phyloP scores from a whole-genome alignment of 2,113 vertebrate genomes.

The Nematolebias whitei region DNA sequence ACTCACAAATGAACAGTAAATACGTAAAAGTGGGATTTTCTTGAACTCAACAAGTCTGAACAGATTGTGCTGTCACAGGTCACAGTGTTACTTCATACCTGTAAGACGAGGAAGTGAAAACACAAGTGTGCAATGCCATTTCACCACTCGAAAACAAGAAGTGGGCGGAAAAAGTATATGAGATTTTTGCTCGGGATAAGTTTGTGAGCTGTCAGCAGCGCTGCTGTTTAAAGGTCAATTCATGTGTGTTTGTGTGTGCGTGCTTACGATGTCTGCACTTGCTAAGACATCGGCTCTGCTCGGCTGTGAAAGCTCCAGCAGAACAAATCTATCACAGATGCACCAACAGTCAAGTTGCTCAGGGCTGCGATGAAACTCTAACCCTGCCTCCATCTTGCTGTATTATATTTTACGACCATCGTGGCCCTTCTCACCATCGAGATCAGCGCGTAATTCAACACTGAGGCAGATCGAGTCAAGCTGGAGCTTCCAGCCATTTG shows the following conservation, averaged over 20 bases:
- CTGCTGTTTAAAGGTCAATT: constrained; percentile 62
- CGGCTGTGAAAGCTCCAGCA: constrained; percentile 41
- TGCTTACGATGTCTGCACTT: constrained; percentile 32
- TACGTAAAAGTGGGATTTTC: constrained; percentile 31
- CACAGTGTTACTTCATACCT: constrained; percentile 50
- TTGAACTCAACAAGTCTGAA: constrained; percentile 47
- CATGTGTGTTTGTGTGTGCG: constrained; percentile 16
- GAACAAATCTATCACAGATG: constrained; percentile 63
- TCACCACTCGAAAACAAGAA: constrained; percentile 67
- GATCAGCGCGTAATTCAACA: constrained; percentile 30
- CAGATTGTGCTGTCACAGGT: constrained; percentile 34
- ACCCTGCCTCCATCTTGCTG: constrained; percentile 29
- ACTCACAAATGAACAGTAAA: constrained; percentile 33
- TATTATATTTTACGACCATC: constrained; percentile 30
- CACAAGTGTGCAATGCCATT: constrained; percentile 58
- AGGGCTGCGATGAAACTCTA: constrained; percentile 23
- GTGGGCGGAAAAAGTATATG: constrained; percentile 60
- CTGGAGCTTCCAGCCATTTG: constrained; percentile 15
- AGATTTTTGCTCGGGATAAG: constrained; percentile 52
- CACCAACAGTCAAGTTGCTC: constrained; percentile 34
- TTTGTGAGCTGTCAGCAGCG: constrained; percentile 53
- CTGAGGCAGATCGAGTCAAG: constrained; percentile 34
- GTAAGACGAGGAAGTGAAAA: constrained; percentile 66
- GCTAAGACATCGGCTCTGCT: constrained; percentile 36
- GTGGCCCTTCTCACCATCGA: constrained; percentile 40